Conservation (phyloP, 2,113 vertebrate genomes). For the Cromileptes altivelis region DNA sequence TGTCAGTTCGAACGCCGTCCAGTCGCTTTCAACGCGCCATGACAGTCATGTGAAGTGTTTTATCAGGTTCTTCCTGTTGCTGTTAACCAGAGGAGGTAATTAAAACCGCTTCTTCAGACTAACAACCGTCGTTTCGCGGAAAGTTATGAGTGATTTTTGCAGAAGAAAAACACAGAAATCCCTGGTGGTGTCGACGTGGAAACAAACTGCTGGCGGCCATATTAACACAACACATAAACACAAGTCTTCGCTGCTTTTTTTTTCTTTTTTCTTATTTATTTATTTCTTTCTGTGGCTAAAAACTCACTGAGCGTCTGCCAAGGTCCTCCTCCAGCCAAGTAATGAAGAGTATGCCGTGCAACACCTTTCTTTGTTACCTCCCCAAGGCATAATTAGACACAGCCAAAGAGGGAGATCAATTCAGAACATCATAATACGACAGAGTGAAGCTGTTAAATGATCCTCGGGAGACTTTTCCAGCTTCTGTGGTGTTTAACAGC, state of each 20-base stretch:
- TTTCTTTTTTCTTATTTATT: background rate
- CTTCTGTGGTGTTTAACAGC: constrained; percentile 30
- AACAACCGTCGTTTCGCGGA: background rate
- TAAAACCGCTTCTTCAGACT: constrained; percentile 2
- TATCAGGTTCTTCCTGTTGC: background rate
- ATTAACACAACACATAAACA: background rate
- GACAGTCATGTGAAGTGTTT: background rate
- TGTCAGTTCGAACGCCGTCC: constrained; percentile 4
- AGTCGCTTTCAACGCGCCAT: background rate
- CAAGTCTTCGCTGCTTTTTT: too few species aligned
- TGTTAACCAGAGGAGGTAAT: constrained; percentile 18
- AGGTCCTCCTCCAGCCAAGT: constrained; percentile 35
- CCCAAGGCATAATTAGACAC: constrained; percentile 72
- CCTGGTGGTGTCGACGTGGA: background rate
- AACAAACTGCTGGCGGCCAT: background rate
- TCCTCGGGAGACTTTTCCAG: constrained; percentile 51
- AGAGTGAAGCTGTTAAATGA: constrained; percentile 66
- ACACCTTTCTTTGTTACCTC: constrained; percentile 64
- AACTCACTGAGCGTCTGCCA: background rate
- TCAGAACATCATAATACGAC: constrained; percentile 56
- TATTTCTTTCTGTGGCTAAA: background rate
- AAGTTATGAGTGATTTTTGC: background rate
- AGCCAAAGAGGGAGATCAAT: constrained; percentile 67
- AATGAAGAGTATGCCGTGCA: constrained; percentile 34
- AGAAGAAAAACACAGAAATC: background rate